Evolutionary conservation across 2,888 invertebrate species (phyloP).

Genomic region (Patella depressa): DNA sequence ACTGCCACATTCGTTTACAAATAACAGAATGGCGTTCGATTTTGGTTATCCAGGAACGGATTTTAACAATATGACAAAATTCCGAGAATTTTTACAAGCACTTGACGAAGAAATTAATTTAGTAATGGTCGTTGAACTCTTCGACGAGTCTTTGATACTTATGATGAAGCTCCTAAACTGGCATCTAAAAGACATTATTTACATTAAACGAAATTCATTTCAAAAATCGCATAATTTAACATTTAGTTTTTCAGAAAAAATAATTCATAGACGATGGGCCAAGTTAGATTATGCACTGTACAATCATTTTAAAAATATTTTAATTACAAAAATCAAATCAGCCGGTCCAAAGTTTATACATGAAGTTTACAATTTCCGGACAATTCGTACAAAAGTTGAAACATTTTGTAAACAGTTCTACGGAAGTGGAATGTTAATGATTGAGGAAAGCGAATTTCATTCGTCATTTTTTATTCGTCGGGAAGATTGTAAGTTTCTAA

Average conservation of each 20-base stretch:
- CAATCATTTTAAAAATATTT: conserved; percentile 29
- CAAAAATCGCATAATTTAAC: neutral
- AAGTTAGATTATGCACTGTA: conserved; percentile 35
- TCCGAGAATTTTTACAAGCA: conserved; percentile 14
- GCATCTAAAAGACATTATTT: conserved; percentile 18
- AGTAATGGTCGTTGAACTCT: conserved; percentile 25
- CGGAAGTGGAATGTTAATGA: neutral
- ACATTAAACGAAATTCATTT: conserved; percentile 3
- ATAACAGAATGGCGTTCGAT: conserved; percentile 33
- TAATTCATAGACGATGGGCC: conserved; percentile 25
- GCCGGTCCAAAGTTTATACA: conserved; percentile 31
- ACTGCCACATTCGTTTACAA: conserved; percentile 16
- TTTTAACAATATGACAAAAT: conserved; percentile 6
- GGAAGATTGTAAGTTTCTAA: neutral
- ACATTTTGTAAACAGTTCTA: conserved; percentile 22
- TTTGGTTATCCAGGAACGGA: conserved; percentile 26
- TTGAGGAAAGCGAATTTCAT: neutral
- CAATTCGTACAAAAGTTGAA: conserved; percentile 19
- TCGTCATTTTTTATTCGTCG: neutral
- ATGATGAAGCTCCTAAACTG: conserved; percentile 19
- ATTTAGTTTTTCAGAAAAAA: conserved; percentile 22
- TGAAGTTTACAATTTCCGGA: conserved; percentile 30
- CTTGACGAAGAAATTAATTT: conserved; percentile 18
- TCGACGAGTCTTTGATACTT: conserved; percentile 22
- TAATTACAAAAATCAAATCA: conserved; percentile 23